phyloP scores from a whole-genome alignment of 2,113 vertebrate genomes.

The Scopus umbretta region DNA sequence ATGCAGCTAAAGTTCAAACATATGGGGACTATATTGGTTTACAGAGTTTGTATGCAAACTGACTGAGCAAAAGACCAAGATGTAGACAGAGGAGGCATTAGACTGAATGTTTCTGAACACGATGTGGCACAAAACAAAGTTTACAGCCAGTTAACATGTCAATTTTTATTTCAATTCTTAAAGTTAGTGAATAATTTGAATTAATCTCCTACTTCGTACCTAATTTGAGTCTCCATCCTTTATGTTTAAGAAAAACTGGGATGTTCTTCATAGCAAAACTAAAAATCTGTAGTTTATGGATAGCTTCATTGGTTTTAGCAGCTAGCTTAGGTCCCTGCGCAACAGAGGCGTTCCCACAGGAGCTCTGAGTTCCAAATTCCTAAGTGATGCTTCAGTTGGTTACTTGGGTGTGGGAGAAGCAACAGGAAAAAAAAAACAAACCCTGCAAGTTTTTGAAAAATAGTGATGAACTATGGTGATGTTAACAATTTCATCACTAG shows the following conservation, averaged over 20 bases:
- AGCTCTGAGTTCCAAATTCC: background rate
- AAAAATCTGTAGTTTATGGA: background rate
- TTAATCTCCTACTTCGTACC: background rate
- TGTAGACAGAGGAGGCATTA: background rate
- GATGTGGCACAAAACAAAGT: background rate
- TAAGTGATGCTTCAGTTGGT: background rate
- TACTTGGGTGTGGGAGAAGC: background rate
- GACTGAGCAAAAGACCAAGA: background rate
- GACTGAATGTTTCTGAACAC: background rate
- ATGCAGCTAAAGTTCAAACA: background rate
- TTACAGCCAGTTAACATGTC: background rate
- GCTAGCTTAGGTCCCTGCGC: background rate
- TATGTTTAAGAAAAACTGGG: background rate
- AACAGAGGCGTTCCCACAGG: background rate
- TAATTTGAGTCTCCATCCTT: background rate
- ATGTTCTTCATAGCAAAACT: background rate
- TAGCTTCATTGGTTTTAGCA: background rate
- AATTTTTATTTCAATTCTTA: background rate
- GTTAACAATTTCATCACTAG: background rate
- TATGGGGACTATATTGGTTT: background rate
- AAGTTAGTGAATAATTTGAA: background rate
- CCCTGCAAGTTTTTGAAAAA: background rate
- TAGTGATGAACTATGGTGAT: background rate
- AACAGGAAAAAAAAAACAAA: background rate
- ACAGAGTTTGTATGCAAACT: background rate